Conservation (phyloP, 2,888 invertebrate genomes). For the Tuta absoluta region DNA sequence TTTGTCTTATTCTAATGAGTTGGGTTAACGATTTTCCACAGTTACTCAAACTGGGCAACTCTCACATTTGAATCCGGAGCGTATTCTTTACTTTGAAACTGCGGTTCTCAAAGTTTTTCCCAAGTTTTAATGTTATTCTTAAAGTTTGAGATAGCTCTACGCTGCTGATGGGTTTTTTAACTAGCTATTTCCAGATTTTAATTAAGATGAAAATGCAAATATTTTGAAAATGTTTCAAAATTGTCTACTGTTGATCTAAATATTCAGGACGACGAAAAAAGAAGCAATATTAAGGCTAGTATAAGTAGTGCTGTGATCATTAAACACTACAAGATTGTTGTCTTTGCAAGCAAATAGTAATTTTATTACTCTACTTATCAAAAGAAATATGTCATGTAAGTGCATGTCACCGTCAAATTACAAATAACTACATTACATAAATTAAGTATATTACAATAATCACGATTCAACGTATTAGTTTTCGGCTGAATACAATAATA, state of each 20-base stretch:
- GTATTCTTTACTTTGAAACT: constrained; percentile 17
- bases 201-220: constrained; percentile 3
- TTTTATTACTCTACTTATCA: too few species aligned
- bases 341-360: too few species aligned
- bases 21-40: constrained; percentile 6
- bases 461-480: too few species aligned
- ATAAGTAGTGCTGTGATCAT: too few species aligned
- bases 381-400: too few species aligned
- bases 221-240: neutral
- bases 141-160: constrained; percentile 6
- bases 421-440: too few species aligned
- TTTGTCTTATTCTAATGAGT: constrained; percentile 13
- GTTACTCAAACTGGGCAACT: constrained; percentile 16
- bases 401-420: too few species aligned
- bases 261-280: too few species aligned
- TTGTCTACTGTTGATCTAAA: neutral
- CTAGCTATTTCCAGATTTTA: constrained; percentile 23
- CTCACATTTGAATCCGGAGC: constrained; percentile 18
- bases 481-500: too few species aligned
- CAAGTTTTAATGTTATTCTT: constrained; percentile 16
- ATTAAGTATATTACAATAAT: too few species aligned
- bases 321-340: too few species aligned
- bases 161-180: constrained; percentile 10
- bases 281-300: too few species aligned
- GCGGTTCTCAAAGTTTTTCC: constrained; percentile 2